Percentiles rank a stretch among this genome's conserved stretches.
These are phyloP conservation scores for Toxonevra muliebris DNA, from an alignment of 2,888 invertebrate species.

Conservation along the genomic window DNA sequence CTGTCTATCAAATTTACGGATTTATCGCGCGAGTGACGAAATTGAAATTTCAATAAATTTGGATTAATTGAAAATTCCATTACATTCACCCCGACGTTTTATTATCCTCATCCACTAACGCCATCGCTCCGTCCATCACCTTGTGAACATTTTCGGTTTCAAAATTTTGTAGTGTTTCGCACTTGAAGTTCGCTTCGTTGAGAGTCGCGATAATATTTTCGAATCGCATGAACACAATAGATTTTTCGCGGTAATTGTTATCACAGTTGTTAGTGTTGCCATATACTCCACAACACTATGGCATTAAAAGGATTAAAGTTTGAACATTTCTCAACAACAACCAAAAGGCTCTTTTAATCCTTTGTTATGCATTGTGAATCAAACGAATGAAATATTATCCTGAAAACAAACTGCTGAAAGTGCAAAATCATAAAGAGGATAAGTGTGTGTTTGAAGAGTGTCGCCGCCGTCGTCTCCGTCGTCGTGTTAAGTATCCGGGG, in stretches of 20 bases:
- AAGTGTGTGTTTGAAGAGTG: slow-evolving; percentile 9
- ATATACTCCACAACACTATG: background rate
- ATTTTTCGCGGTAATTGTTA: background rate
- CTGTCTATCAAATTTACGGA: too few relatives aligned
- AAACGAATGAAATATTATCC: slow-evolving; percentile 23
- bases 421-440: slow-evolving; percentile 27
- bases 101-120: too few relatives aligned
- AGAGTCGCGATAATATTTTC: too few relatives aligned
- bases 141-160: too few relatives aligned
- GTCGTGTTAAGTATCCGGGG: too few relatives aligned
- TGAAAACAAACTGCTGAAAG: slow-evolving; percentile 31
- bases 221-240: too few relatives aligned
- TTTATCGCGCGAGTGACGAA: slow-evolving; percentile 19
- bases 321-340: background rate
- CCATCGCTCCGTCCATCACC: too few relatives aligned
- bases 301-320: slow-evolving; percentile 31
- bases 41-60: slow-evolving; percentile 34
- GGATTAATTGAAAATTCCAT: slow-evolving; percentile 35
- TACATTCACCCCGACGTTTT: slow-evolving; percentile 10
- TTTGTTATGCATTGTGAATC: background rate
- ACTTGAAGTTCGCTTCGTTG: too few relatives aligned
- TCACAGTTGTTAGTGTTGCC: slow-evolving; percentile 9
- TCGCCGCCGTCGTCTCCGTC: background rate
- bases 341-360: background rate
- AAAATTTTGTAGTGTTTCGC: too few relatives aligned